Percentiles rank a stretch among this genome's conserved stretches.
Evolutionary conservation across 2,888 invertebrate species (phyloP).

Genomic region (Caenorhabditis becei): DNA sequence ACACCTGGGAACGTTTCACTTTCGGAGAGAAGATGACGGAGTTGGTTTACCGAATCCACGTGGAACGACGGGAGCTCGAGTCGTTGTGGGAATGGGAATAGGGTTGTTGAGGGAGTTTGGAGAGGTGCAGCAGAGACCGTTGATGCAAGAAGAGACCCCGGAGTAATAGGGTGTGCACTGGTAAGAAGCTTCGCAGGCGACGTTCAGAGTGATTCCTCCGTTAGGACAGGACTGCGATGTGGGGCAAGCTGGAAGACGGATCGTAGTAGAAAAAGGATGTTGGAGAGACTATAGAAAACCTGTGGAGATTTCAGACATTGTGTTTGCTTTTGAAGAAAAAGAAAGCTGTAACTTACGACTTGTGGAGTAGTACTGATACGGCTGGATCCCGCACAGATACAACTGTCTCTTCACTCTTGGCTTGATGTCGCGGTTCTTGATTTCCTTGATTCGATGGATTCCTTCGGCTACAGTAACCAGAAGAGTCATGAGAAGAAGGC

Average conservation of each 20-base stretch:
- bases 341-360: slow-evolving; percentile 63
- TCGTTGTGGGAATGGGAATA: slow-evolving; percentile 23
- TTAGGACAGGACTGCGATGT: slow-evolving; percentile 67
- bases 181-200: slow-evolving; percentile 69
- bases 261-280: slow-evolving; percentile 1
- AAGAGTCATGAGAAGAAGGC: background rate
- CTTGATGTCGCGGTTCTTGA: background rate
- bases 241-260: slow-evolving; percentile 48
- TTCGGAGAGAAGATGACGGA: background rate
- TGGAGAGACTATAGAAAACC: background rate
- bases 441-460: slow-evolving; percentile 2
- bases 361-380: slow-evolving; percentile 75
- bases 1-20: slow-evolving; percentile 64
- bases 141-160: slow-evolving; percentile 73
- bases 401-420: slow-evolving; percentile 38
- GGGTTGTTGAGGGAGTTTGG: slow-evolving; percentile 47
- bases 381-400: slow-evolving; percentile 75
- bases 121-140: slow-evolving; percentile 76
- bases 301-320: background rate
- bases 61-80: slow-evolving; percentile 33
- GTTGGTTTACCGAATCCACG: slow-evolving; percentile 51
- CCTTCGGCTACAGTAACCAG: background rate
- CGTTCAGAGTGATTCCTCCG: slow-evolving; percentile 72
- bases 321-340: slow-evolving; percentile 29
- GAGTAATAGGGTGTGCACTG: slow-evolving; percentile 76